A percentile compares a stretch with the other conserved stretches of the same genome.
Evolutionary conservation across 2,113 vertebrate species (phyloP).

Genomic region (Butorides virescens): DNA sequence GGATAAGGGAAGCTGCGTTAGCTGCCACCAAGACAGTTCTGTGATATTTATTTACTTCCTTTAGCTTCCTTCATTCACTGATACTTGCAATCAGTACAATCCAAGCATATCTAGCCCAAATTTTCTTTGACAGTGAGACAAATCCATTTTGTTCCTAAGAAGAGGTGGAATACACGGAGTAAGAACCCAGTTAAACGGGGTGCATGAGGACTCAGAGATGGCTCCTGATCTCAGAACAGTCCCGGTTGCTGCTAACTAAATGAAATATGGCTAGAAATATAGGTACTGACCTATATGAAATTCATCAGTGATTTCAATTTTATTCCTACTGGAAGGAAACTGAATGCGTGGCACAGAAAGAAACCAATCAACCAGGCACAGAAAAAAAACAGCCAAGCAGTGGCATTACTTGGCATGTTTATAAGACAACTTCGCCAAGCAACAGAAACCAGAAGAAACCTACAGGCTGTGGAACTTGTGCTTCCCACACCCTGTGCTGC

Average conservation of each 20-base stretch:
- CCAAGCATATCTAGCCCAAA: neutral
- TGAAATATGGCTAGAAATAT: neutral
- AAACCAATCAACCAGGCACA: neutral
- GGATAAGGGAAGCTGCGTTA: neutral
- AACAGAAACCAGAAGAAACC: neutral
- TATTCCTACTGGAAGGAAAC: neutral
- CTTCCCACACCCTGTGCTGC: neutral
- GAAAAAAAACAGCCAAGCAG: neutral
- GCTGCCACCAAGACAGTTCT: neutral
- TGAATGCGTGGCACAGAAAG: neutral
- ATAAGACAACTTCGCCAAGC: neutral
- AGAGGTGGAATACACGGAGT: neutral
- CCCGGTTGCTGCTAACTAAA: neutral
- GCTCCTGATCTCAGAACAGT: neutral
- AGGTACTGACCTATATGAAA: neutral
- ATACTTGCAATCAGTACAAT: neutral
- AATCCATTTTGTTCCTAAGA: neutral
- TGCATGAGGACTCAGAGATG: neutral
- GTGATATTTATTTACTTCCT: neutral
- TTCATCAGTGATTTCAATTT: neutral
- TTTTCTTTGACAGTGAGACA: neutral
- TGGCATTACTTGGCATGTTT: rapidly evolving
- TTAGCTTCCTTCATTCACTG: neutral
- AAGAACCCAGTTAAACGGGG: neutral
- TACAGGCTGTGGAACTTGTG: neutral